Conservation (phyloP, 2,113 vertebrate genomes). For the Aplodontia rufa region DNA sequence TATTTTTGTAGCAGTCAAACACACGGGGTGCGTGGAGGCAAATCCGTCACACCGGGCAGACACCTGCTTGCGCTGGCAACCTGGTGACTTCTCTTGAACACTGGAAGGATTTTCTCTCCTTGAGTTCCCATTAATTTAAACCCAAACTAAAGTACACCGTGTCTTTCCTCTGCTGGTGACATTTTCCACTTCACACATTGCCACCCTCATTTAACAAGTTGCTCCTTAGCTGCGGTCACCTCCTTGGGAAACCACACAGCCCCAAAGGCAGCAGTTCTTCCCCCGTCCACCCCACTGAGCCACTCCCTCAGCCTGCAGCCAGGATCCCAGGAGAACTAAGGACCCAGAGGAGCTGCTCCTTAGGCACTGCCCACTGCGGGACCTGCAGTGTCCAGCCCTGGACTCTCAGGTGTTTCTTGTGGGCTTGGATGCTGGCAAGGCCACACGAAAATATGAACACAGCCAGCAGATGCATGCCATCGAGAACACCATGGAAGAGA, state of each 20-base stretch:
- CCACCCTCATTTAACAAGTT: slow-evolving; percentile 50
- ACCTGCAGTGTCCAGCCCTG: not conserved
- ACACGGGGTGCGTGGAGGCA: fast-evolving
- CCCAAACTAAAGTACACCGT: slow-evolving; percentile 55
- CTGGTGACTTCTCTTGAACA: not conserved
- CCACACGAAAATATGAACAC: not conserved
- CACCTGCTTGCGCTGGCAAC: not conserved
- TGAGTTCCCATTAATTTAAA: slow-evolving; percentile 57
- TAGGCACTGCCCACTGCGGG: fast-evolving
- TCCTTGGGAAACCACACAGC: not conserved
- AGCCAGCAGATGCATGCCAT: fast-evolving
- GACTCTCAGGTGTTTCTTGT: no score
- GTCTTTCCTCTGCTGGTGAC: slow-evolving; percentile 54
- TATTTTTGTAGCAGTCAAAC: not conserved
- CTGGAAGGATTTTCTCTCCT: slow-evolving; percentile 49
- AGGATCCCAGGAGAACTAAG: not conserved
- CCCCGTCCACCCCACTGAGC: fast-evolving
- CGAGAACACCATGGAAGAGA: not conserved
- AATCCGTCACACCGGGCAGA: not conserved
- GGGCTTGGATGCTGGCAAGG: not conserved
- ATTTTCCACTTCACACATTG: slow-evolving; percentile 62
- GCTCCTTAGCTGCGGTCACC: not conserved
- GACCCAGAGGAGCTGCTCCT: fast-evolving
- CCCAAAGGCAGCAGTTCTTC: not conserved
- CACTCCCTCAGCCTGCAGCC: not conserved